These are phyloP conservation scores for Catocala nupta DNA, from an alignment of 2,888 invertebrate species.

Conservation along the genomic window DNA sequence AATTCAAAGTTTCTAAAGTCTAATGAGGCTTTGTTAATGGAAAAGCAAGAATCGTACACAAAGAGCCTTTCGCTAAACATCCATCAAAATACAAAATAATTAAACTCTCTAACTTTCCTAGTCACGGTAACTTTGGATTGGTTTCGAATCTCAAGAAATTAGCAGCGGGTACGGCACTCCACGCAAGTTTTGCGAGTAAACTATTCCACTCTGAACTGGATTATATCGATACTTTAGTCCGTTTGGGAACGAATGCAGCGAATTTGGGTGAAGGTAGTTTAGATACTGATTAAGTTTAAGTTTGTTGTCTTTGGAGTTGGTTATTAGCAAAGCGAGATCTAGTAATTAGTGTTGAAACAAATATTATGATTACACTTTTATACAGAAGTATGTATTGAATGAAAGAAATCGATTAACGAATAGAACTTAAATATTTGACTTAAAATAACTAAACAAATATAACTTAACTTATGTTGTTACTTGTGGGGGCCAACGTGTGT, in stretches of 20 bases:
- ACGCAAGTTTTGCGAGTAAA: conserved; percentile 40
- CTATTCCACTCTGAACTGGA: conserved; percentile 33
- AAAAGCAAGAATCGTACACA: conserved; percentile 12
- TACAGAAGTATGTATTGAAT: neutral
- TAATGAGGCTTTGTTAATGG: conserved; percentile 10
- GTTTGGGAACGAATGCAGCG: conserved; percentile 15
- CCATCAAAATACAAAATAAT: conserved; percentile 32
- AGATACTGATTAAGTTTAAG: conserved; percentile 11
- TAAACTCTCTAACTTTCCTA: conserved; percentile 23
- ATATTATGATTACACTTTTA: neutral
- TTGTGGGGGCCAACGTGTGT: too few relatives aligned
- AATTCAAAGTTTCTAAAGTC: neutral
- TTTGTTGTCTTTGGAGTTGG: conserved; percentile 8
- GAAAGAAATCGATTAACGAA: too few relatives aligned
- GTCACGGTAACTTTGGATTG: conserved; percentile 28
- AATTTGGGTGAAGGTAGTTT: conserved; percentile 10
- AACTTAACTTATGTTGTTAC: too few relatives aligned
- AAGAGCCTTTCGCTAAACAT: neutral
- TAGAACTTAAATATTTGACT: too few relatives aligned
- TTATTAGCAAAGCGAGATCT: neutral
- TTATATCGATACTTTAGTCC: conserved; percentile 30
- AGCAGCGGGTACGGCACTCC: conserved; percentile 22
- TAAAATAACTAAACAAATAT: too few relatives aligned
- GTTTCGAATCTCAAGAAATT: conserved; percentile 36
- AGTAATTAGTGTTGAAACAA: neutral